Evolutionary conservation across 2,797 vertebrate genomes (phyloP).

Genomic region (Scolopax rusticola): DNA sequence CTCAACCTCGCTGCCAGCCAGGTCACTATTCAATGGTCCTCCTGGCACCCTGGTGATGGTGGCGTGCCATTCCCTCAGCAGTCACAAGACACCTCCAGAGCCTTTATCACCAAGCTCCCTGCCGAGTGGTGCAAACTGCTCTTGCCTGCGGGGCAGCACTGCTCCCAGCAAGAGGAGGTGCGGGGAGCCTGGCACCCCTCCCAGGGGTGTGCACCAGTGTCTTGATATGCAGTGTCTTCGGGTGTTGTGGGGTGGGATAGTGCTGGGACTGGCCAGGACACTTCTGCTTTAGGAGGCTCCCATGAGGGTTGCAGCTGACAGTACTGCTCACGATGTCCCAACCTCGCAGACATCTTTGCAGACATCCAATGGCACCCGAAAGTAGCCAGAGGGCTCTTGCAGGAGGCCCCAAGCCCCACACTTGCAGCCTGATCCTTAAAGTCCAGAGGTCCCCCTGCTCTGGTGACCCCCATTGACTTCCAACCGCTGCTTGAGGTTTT

Average conservation of each 20-base stretch:
- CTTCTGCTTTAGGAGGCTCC: background rate
- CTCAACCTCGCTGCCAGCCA: rapidly evolving
- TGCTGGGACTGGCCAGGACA: background rate
- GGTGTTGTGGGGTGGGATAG: background rate
- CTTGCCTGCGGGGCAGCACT: background rate
- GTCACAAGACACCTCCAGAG: background rate
- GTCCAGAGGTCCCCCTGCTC: background rate
- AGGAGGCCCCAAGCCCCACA: background rate
- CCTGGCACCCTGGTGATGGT: background rate
- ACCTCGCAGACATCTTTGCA: background rate
- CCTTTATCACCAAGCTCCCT: background rate
- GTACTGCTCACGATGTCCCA: background rate
- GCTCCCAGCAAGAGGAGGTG: background rate
- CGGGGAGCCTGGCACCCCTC: background rate
- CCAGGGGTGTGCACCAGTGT: rapidly evolving
- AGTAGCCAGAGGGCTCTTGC: background rate
- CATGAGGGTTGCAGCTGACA: rapidly evolving
- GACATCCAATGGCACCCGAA: background rate
- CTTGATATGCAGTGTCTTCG: rapidly evolving
- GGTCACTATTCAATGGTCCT: rapidly evolving
- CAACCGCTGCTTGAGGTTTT: background rate
- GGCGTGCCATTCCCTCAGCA: rapidly evolving
- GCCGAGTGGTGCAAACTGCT: rapidly evolving
- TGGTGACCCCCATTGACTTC: background rate
- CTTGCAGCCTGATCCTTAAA: rapidly evolving